phyloP scores from a whole-genome alignment of 2,797 vertebrate species.

The Myripristis murdjan region DNA sequence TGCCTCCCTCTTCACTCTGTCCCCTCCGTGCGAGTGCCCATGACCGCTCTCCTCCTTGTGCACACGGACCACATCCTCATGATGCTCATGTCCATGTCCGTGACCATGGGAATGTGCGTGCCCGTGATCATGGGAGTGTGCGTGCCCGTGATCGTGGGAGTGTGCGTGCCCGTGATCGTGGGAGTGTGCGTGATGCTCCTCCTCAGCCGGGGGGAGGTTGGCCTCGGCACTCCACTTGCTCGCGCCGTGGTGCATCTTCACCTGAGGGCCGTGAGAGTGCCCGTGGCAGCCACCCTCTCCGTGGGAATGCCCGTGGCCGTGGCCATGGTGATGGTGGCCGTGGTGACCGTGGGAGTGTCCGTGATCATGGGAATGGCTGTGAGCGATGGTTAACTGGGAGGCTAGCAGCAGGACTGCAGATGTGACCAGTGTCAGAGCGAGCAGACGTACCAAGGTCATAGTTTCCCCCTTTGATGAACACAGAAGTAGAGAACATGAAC shows the following conservation, averaged over 20 bases:
- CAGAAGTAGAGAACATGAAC: not conserved
- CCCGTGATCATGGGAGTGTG: not conserved
- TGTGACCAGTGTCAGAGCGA: conserved; percentile 66
- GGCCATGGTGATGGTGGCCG: conserved; percentile 61
- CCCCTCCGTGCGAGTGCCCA: conserved; percentile 50
- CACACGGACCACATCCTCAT: conserved; percentile 45
- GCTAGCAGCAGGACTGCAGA: conserved; percentile 65
- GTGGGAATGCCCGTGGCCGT: conserved; percentile 76
- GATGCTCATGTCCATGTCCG: conserved; percentile 45
- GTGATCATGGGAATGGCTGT: conserved; percentile 81
- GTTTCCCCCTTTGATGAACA: conserved; percentile 52
- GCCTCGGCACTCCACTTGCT: conserved; percentile 88
- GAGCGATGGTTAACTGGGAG: conserved; percentile 57
- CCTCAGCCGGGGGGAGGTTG: conserved; percentile 68
- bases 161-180: conserved; percentile 10
- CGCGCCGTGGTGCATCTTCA: conserved; percentile 86
- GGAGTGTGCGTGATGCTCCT: conserved; percentile 59
- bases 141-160: conserved; percentile 10
- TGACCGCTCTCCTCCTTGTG: conserved; percentile 61
- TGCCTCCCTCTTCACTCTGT: conserved; percentile 66
- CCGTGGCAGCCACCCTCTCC: conserved; percentile 72
- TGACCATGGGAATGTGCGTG: conserved; percentile 26
- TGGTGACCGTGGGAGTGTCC: conserved; percentile 64
- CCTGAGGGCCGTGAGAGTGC: conserved; percentile 65
- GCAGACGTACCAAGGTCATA: conserved; percentile 69